Percentiles rank a stretch among this genome's conserved stretches.
These are phyloP conservation scores for Baronia brevicornis DNA, from an alignment of 2,888 invertebrate genomes.

Conservation along the genomic window DNA sequence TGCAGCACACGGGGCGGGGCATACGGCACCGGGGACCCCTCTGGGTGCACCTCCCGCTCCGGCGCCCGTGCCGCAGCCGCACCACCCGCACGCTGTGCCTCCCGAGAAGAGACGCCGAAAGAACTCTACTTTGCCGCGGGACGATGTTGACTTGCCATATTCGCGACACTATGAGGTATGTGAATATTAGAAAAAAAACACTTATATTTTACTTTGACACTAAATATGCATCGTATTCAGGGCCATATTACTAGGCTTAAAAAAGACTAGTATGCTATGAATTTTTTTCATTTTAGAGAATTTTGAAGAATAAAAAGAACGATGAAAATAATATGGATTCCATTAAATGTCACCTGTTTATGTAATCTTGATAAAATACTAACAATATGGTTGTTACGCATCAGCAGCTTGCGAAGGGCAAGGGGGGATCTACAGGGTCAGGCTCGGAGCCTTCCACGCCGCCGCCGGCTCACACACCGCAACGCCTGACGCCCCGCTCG, in stretches of 20 bases:
- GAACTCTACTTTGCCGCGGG: slow-evolving; percentile 58
- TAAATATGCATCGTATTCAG: too few relatives aligned
- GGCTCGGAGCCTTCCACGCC: slow-evolving; percentile 70
- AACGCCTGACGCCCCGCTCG: slow-evolving; percentile 58
- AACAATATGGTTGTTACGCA: too few relatives aligned
- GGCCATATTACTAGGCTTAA: too few relatives aligned
- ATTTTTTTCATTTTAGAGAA: too few relatives aligned
- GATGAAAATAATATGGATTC: too few relatives aligned
- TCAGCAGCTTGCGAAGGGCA: slow-evolving; percentile 55
- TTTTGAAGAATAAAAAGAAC: too few relatives aligned
- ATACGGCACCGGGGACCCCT: slow-evolving; percentile 40
- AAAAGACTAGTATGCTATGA: too few relatives aligned
- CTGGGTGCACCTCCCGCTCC: slow-evolving; percentile 40
- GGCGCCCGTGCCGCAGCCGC: slow-evolving; percentile 28
- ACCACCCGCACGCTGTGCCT: slow-evolving; percentile 32
- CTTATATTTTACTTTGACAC: not conserved
- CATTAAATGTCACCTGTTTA: too few relatives aligned
- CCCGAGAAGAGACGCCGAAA: slow-evolving; percentile 65
- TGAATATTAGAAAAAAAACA: not conserved
- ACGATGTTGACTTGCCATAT: slow-evolving; percentile 54
- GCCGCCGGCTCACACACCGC: slow-evolving; percentile 62
- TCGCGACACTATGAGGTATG: slow-evolving; percentile 63
- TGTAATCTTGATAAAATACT: too few relatives aligned
- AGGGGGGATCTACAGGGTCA: slow-evolving; percentile 59
- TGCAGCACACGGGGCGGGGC: slow-evolving; percentile 47